phyloP scores from a whole-genome alignment of 2,888 invertebrate species.

The Charanyca ferruginea region DNA sequence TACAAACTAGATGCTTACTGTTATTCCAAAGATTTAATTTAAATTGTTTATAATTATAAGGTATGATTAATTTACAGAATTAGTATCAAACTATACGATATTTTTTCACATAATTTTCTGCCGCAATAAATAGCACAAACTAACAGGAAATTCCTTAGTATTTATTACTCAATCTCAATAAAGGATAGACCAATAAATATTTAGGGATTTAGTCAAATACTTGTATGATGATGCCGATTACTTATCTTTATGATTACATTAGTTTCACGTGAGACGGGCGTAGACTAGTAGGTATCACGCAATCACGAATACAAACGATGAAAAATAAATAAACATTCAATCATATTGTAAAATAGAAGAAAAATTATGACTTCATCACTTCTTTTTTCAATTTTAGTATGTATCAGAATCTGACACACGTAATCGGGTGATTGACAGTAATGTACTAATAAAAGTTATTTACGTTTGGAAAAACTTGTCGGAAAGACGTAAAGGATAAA shows the following conservation, averaged over 20 bases:
- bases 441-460: conserved; percentile 49
- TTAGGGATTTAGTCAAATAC: conserved; percentile 35
- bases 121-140: conserved; percentile 24
- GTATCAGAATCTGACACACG: conserved; percentile 31
- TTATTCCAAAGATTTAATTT: not conserved
- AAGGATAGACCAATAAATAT: conserved; percentile 43
- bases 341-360: conserved; percentile 35
- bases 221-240: conserved; percentile 26
- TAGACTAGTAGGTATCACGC: conserved; percentile 47
- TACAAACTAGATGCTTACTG: not conserved
- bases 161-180: conserved; percentile 44
- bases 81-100: conserved; percentile 2
- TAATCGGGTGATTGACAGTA: conserved; percentile 46
- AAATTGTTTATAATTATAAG: conserved; percentile 4
- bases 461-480: conserved; percentile 28
- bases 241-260: conserved; percentile 35
- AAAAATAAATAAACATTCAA: conserved; percentile 60
- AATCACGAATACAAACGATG: conserved; percentile 54
- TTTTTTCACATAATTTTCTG: conserved; percentile 28
- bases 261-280: conserved; percentile 14
- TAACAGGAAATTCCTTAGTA: conserved; percentile 15
- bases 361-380: conserved; percentile 43
- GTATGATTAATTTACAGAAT: not conserved
- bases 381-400: conserved; percentile 33
- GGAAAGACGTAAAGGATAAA: conserved; percentile 19